Percentiles rank a stretch among this genome's conserved stretches.
These are phyloP conservation scores for Alligator mississippiensis DNA, from an alignment of 2,113 vertebrate genomes.

Conservation along the genomic window DNA sequence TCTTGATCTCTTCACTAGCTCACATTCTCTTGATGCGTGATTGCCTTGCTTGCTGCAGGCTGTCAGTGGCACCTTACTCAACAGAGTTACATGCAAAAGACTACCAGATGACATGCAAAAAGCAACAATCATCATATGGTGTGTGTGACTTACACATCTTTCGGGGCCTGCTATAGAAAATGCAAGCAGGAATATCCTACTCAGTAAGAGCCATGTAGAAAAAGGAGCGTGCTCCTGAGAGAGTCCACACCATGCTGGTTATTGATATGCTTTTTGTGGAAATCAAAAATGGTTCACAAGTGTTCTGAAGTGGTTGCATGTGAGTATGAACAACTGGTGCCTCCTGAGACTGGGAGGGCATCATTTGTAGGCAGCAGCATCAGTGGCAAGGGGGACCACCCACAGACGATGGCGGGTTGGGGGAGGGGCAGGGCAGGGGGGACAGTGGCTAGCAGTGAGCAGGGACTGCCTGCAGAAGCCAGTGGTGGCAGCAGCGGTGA, in stretches of 20 bases:
- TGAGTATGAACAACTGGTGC: too few relatives aligned
- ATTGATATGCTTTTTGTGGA: conserved; percentile 15
- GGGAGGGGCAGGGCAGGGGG: too few relatives aligned
- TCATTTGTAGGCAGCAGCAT: too few relatives aligned
- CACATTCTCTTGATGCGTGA: conserved; percentile 33
- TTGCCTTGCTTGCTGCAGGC: conserved; percentile 39
- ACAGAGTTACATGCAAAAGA: conserved; percentile 26
- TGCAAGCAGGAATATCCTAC: neutral
- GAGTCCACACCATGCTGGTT: neutral
- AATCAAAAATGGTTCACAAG: neutral
- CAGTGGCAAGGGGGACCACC: too few relatives aligned
- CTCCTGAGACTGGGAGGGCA: too few relatives aligned
- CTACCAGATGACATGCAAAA: neutral
- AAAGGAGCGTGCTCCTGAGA: fast-evolving
- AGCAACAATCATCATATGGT: neutral
- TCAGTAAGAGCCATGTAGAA: neutral
- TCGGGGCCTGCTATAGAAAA: neutral
- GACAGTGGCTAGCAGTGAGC: too few relatives aligned
- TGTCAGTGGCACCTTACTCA: conserved; percentile 38
- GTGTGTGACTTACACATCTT: neutral
- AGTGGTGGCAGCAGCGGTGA: too few relatives aligned
- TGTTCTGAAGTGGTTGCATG: neutral
- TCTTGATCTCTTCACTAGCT: conserved; percentile 26
- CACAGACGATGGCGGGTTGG: too few relatives aligned
- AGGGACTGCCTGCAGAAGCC: too few relatives aligned